These are phyloP conservation scores for Drosophila crucigera DNA, from an alignment of 2,888 invertebrate genomes.

Conservation along the genomic window DNA sequence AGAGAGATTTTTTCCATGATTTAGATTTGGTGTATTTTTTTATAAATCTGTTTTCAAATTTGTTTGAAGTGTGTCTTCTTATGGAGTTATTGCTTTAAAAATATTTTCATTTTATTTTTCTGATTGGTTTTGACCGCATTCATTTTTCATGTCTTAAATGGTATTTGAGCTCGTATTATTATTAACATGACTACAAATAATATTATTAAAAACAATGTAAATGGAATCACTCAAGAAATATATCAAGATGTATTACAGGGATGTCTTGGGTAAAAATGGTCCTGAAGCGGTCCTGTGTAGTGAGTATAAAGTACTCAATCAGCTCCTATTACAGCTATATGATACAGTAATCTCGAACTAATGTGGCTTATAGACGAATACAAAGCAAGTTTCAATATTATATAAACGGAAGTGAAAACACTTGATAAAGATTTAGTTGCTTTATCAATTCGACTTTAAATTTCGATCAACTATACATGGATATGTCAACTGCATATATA, in stretches of 20 bases:
- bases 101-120: not conserved
- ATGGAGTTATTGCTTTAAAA: not conserved
- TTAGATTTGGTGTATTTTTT: fast-evolving
- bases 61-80: not conserved
- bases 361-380: not conserved
- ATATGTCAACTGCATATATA: not conserved
- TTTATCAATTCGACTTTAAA: too few relatives aligned
- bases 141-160: too few relatives aligned
- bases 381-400: not conserved
- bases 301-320: not conserved
- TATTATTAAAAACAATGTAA: not conserved
- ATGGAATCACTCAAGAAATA: not conserved
- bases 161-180: not conserved
- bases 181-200: not conserved
- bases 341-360: not conserved
- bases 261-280: fast-evolving
- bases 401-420: fast-evolving
- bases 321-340: not conserved
- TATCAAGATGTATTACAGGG: too few relatives aligned
- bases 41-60: not conserved
- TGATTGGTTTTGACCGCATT: not conserved
- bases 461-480: not conserved
- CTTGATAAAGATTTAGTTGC: too few relatives aligned
- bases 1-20: fast-evolving
- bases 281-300: too few relatives aligned